These are phyloP conservation scores for Cheilinus undulatus DNA, from an alignment of 2,113 vertebrate genomes.

Conservation along the genomic window DNA sequence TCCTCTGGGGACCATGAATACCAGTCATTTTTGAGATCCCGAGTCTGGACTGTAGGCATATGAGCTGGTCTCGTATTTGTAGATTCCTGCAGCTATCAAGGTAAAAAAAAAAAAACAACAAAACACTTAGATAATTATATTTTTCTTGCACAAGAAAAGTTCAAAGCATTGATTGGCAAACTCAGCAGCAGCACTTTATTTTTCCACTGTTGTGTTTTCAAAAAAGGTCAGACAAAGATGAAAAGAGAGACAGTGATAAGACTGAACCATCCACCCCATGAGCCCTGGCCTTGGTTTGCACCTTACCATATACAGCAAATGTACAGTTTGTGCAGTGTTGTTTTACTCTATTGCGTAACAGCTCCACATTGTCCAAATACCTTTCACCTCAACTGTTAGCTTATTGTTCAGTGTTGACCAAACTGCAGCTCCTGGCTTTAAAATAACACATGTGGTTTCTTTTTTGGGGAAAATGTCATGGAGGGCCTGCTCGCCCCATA, in stretches of 20 bases:
- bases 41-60: too few species aligned
- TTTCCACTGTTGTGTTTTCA: conserved; percentile 18
- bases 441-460: conserved; percentile 35
- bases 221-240: not conserved
- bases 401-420: conserved; percentile 43
- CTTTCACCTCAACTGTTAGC: conserved; percentile 11
- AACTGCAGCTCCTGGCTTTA: conserved; percentile 23
- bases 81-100: too few species aligned
- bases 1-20: too few species aligned
- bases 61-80: too few species aligned
- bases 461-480: conserved; percentile 37
- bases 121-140: too few species aligned
- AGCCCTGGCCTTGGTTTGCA: not conserved
- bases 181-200: conserved; percentile 16
- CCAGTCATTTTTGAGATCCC: too few species aligned
- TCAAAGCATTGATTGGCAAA: conserved; percentile 26
- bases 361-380: conserved; percentile 3
- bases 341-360: conserved; percentile 45
- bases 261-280: not conserved
- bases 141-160: too few species aligned
- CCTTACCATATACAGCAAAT: not conserved
- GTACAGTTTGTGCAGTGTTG: conserved; percentile 11
- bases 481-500: not conserved
- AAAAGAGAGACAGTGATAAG: not conserved
- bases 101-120: too few species aligned